These are phyloP conservation scores for Xerus rutilus DNA, from an alignment of 2,797 vertebrate species.

Conservation along the genomic window DNA sequence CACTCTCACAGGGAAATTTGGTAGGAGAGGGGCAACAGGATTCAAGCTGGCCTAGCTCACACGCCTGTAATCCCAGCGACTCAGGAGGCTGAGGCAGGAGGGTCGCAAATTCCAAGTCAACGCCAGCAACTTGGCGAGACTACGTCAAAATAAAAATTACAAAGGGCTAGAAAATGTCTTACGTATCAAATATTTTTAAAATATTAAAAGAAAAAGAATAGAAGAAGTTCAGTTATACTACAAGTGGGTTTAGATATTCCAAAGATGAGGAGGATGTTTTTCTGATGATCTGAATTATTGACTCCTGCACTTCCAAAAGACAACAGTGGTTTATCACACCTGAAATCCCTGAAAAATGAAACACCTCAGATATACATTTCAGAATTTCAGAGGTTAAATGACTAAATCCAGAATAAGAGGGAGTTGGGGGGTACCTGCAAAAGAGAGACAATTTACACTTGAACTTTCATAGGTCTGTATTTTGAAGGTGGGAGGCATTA, in stretches of 20 bases:
- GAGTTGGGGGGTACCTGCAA: background rate
- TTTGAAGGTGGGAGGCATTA: background rate
- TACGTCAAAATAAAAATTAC: too few species aligned
- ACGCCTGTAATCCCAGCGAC: too few species aligned
- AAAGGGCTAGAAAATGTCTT: background rate
- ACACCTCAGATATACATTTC: background rate
- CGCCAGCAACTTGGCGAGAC: too few species aligned
- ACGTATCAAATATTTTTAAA: conserved; percentile 27
- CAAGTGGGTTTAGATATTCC: conserved; percentile 1
- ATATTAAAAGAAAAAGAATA: conserved; percentile 1
- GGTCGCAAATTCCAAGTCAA: too few species aligned
- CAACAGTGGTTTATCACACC: background rate
- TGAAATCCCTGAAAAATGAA: conserved; percentile 23
- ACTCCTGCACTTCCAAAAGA: background rate
- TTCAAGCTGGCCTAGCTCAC: background rate
- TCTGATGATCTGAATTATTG: background rate
- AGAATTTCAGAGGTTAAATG: background rate
- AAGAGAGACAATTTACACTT: background rate
- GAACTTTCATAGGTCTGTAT: background rate
- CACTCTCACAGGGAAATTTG: background rate
- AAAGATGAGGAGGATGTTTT: conserved; percentile 42
- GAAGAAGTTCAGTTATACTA: background rate
- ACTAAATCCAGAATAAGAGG: background rate
- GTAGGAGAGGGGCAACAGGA: background rate
- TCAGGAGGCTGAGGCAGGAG: too few species aligned